Evolutionary conservation across 2,113 vertebrate genomes (phyloP), one percentile per base, ranked within the genome.

Genomic region (Albula glossodonta): DNA sequence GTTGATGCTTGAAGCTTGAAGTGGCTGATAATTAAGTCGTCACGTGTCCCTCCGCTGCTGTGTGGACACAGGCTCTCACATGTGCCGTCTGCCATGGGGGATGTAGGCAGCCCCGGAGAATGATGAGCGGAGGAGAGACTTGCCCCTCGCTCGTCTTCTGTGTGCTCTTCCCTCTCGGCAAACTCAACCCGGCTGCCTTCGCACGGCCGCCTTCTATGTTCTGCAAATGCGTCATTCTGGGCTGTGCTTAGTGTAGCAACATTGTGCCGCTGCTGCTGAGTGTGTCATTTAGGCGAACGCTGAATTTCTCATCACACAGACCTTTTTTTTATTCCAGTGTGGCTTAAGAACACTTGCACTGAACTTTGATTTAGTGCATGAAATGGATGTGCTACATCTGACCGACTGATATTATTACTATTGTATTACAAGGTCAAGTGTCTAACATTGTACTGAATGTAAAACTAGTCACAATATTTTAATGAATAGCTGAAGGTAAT

Each of bases 161-260:
- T 88, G 87, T 78, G 88, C 51, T 52, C 85, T 89, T 88, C 89
- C 84, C 90, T 91, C 86, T 51, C 22, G 80, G 51, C 51, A 50
- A 31, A 84, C 50, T 89, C 87, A 31, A 85, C 84, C 88, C 88
- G 88, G 85, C 89, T 89, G 86, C 86, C 85, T 86, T 90, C 88
- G 70, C 63, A 86, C 85, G 86, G 88, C 89, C 90, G 82, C 77
- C 78, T 78, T 81, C 81, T 83, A 22, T 70, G 89, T 89, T 91
- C 89, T 91, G 87, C 90, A 89, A 89, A 86, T 92, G 88, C 90
- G 74, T 92, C 92, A 92, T 93, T 93, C 92, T 91, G 88, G 91
- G 91, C 91, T 87, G 85, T 91, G 92, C 90, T 92, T 91, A 89
- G 88, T 93, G 91, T 92, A 89, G 90, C 91, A 91, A 87, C 87